Base-by-base conservation (phyloP, 2,888 invertebrate genomes). In the Catocala fraxini region DNA sequence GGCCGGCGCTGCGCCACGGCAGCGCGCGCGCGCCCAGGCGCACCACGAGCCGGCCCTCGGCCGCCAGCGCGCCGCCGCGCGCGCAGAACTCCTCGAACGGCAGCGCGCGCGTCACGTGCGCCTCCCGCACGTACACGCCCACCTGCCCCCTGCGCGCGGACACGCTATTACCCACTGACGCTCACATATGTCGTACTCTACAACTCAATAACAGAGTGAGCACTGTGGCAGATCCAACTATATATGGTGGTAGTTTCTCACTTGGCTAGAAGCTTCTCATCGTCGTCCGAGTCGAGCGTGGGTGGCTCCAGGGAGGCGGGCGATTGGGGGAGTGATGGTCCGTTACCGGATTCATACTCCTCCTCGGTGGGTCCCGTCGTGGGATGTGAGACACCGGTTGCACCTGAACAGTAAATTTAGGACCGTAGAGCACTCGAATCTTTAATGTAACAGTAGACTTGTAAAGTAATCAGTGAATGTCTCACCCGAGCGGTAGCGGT, bases 281-380 rank as follows among this genome's bases (percentile, higher is more conserved):
- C 98, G 84, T 97, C 97, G 86, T 98, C 98, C 6, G 97, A 97
- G 88, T 97, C 97, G 49, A 97, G 87, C n/a, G 94, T 93, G 62
- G 96, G 96, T 25, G 97, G 97, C 77, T 98, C 98, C 63, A 97
- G 96, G 68, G 98, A 98, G 81, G 97, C 97, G 13, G 98, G 98
- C 53, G 99, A 99, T 87, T 99, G 98, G 7, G 99, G 98, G 77
- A 99, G 93, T 56, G 99, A 99, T 45, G 98, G 98, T 47, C 99
- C 99, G 89, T 98, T 98, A 70, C 99, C 99, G 66, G 99, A 99
- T 92, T 99, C 99, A 74, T 97, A 97, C 94, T 99, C 99, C 88
- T 98, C 98, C 77, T 99, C 98, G 67, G 97, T 96, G 66, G 95
- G 95, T 54, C 95, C 95, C 0, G 76, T 42, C 9, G 75, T 53